Percentiles rank a stretch among this genome's conserved stretches.
These are phyloP conservation scores for Carapus acus DNA, from an alignment of 2,797 vertebrate species.

Conservation along the genomic window DNA sequence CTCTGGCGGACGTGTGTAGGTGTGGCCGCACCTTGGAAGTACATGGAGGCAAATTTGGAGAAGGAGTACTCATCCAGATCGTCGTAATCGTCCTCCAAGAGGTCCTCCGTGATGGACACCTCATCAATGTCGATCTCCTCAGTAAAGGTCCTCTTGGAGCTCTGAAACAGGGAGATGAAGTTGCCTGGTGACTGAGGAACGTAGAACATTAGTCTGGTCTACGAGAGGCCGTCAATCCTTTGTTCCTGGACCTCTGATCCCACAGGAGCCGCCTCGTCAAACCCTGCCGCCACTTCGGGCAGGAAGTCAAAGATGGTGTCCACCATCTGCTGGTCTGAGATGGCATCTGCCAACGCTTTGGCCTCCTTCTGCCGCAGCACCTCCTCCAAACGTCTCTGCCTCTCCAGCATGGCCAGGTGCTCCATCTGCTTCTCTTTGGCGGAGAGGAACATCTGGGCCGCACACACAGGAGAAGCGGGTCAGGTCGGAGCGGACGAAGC, in stretches of 20 bases:
- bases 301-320: constrained; percentile 91
- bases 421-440: constrained; percentile 64
- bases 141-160: constrained; percentile 65
- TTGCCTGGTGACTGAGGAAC: neutral
- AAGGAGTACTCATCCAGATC: constrained; percentile 84
- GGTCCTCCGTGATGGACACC: constrained; percentile 67
- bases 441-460: constrained; percentile 66
- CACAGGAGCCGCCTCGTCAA: constrained; percentile 77
- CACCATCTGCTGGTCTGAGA: constrained; percentile 85
- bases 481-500: too few relatives aligned
- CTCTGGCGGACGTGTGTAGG: constrained; percentile 76
- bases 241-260: constrained; percentile 75
- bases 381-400: constrained; percentile 64
- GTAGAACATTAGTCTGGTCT: neutral
- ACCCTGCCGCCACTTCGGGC: constrained; percentile 74
- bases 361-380: constrained; percentile 66
- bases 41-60: constrained; percentile 88
- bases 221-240: neutral
- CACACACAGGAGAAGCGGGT: too few relatives aligned
- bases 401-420: constrained; percentile 42
- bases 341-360: constrained; percentile 50
- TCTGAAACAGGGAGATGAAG: constrained; percentile 61
- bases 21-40: constrained; percentile 87
- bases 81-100: constrained; percentile 70
- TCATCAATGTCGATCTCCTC: constrained; percentile 86